These are phyloP conservation scores for Yasuhikotakia modesta DNA, from an alignment of 2,797 vertebrate species.

Conservation along the genomic window DNA sequence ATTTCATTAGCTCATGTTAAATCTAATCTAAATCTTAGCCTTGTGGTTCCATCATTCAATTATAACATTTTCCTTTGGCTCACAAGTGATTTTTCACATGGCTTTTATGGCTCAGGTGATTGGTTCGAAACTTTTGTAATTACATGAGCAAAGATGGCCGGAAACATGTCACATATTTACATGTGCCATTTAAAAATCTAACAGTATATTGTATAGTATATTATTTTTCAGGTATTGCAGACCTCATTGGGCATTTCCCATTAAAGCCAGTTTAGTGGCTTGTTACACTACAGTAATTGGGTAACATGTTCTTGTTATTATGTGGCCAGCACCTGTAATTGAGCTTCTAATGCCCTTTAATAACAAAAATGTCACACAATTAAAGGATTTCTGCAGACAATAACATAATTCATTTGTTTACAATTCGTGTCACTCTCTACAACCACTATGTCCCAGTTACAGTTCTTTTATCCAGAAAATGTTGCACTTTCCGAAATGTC, in stretches of 20 bases:
- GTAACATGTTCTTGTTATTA: slow-evolving; percentile 3
- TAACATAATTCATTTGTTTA: slow-evolving; percentile 61
- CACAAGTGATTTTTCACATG: neutral
- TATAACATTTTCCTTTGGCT: no score
- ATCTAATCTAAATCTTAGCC: no score
- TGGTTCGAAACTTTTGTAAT: neutral
- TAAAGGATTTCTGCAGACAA: slow-evolving; percentile 52
- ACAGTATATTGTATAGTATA: no score
- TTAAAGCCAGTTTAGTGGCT: neutral
- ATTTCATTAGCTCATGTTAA: no score
- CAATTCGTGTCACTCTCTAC: slow-evolving; percentile 39
- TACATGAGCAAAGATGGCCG: neutral
- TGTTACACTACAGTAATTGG: neutral
- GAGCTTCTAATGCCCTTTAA: neutral
- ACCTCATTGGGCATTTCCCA: neutral
- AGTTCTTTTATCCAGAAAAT: slow-evolving; percentile 61
- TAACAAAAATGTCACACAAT: slow-evolving; percentile 12
- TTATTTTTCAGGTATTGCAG: neutral
- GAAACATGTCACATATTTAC: neutral
- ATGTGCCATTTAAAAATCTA: neutral
- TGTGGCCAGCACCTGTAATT: neutral
- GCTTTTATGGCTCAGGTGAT: neutral
- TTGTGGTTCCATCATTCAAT: no score
- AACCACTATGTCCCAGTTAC: slow-evolving; percentile 52
- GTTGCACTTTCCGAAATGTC: slow-evolving; percentile 58